Percentiles rank a stretch among this genome's conserved stretches.
phyloP scores from a whole-genome alignment of 2,888 invertebrate species.

The Nemapogon koenigi region DNA sequence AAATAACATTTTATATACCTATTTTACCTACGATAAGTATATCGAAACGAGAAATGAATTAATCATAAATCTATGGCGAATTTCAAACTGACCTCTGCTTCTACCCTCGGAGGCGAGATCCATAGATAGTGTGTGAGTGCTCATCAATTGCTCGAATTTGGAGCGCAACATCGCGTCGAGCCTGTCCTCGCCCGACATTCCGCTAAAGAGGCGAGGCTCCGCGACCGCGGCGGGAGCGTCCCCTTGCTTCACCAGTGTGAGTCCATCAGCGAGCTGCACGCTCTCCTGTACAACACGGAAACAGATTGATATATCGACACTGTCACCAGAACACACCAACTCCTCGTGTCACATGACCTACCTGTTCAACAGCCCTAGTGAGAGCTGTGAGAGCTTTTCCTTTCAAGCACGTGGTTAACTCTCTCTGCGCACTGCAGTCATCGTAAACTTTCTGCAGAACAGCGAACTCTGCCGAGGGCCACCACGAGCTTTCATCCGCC shows the following conservation, averaged over 20 bases:
- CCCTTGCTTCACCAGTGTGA: constrained; percentile 66
- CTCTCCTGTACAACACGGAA: constrained; percentile 46
- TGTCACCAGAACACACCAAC: constrained; percentile 15
- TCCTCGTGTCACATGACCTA: constrained; percentile 29
- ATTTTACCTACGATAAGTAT: neutral
- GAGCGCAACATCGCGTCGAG: constrained; percentile 54
- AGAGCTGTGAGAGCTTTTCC: constrained; percentile 66
- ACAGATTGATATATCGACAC: constrained; percentile 7
- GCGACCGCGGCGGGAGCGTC: constrained; percentile 56
- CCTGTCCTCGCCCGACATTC: constrained; percentile 62
- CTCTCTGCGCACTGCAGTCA: constrained; percentile 67
- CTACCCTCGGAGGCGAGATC: constrained; percentile 63
- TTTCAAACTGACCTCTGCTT: constrained; percentile 54
- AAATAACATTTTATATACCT: too few species aligned
- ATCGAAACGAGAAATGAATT: constrained; percentile 17
- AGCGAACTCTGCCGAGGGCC: constrained; percentile 64
- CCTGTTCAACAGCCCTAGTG: constrained; percentile 66
- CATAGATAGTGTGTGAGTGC: constrained; percentile 69
- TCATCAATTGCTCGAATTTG: constrained; percentile 66
- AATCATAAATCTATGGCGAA: neutral
- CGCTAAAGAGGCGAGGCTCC: constrained; percentile 64
- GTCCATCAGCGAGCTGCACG: constrained; percentile 67
- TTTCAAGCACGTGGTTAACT: constrained; percentile 67
- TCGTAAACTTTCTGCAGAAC: constrained; percentile 68
- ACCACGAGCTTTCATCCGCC: constrained; percentile 57